Conservation (phyloP, 2,888 invertebrate species). For the Chirona hameri region DNA sequence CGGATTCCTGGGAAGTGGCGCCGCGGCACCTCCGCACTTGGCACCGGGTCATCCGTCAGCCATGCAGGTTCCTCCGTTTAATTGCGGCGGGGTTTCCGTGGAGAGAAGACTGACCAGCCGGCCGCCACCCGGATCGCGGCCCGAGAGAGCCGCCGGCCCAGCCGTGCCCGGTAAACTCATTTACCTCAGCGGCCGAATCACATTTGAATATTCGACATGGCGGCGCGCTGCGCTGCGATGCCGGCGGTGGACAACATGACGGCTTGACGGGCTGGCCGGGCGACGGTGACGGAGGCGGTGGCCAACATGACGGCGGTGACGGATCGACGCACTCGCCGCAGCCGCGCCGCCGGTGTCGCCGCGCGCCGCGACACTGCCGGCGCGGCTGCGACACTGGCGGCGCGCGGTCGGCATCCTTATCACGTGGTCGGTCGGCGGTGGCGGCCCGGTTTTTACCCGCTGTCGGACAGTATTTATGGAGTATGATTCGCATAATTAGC, state of each 20-base stretch:
- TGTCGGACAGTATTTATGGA: slow-evolving; percentile 2
- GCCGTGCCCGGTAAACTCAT: neutral
- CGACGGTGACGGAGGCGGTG: too few relatives aligned
- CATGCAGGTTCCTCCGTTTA: too few relatives aligned
- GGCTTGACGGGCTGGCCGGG: neutral
- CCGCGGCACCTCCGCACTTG: too few relatives aligned
- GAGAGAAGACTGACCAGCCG: too few relatives aligned
- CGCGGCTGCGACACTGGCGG: neutral
- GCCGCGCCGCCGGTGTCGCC: neutral
- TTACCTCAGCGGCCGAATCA: neutral
- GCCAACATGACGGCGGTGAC: too few relatives aligned
- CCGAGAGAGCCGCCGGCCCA: neutral
- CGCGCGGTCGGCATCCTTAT: neutral
- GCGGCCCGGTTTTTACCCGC: slow-evolving; percentile 8
- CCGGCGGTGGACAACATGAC: neutral
- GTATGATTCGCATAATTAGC: slow-evolving; percentile 29
- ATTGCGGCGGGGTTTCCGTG: too few relatives aligned
- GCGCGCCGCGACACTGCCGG: neutral
- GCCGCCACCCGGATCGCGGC: neutral
- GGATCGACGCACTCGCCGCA: neutral
- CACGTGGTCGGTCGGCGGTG: neutral
- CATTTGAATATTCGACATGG: neutral
- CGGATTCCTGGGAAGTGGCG: too few relatives aligned
- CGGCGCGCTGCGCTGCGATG: neutral
- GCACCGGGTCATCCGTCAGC: too few relatives aligned